Evolutionary conservation across 2,797 vertebrate genomes (phyloP).

Genomic region (Hyperoplus immaculatus): DNA sequence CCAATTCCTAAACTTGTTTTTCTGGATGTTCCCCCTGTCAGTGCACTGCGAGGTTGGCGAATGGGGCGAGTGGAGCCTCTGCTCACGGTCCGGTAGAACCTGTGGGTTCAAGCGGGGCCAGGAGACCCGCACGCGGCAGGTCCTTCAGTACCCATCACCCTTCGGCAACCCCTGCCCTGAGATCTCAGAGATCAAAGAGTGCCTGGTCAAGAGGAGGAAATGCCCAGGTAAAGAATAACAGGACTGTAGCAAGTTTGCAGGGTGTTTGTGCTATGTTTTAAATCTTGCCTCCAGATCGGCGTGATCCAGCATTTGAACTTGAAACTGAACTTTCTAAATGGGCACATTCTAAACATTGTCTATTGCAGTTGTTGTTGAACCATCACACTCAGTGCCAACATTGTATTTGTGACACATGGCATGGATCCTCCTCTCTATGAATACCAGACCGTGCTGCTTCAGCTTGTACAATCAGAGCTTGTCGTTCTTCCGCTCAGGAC

Average conservation of each 20-base stretch:
- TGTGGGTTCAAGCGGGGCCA: conserved; percentile 95
- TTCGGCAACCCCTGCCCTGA: conserved; percentile 91
- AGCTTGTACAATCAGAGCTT: conserved; percentile 77
- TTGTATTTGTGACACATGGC: conserved; percentile 66
- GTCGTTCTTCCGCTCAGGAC: conserved; percentile 77
- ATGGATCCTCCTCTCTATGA: conserved; percentile 68
- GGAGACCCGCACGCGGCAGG: conserved; percentile 91
- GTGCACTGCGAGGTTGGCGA: conserved; percentile 95
- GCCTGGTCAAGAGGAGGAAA: conserved; percentile 92
- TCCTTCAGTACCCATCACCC: conserved; percentile 90
- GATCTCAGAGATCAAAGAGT: conserved; percentile 91
- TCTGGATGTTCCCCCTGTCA: conserved; percentile 64
- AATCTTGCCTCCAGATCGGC: not conserved
- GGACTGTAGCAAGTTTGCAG: not conserved
- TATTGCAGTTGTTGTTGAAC: conserved; percentile 37
- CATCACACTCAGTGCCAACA: conserved; percentile 38
- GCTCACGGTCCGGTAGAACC: conserved; percentile 91
- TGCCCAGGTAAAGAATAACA: conserved; percentile 89
- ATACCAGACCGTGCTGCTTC: conserved; percentile 74
- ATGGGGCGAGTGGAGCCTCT: conserved; percentile 95
- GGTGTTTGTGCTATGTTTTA: conserved; percentile 1
- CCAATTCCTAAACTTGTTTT: not conserved
- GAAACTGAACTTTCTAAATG: not conserved
- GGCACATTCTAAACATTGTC: conserved; percentile 5
- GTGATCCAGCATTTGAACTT: not conserved